phyloP scores from a whole-genome alignment of 2,888 invertebrate genomes.

The Agrotis exclamationis region DNA sequence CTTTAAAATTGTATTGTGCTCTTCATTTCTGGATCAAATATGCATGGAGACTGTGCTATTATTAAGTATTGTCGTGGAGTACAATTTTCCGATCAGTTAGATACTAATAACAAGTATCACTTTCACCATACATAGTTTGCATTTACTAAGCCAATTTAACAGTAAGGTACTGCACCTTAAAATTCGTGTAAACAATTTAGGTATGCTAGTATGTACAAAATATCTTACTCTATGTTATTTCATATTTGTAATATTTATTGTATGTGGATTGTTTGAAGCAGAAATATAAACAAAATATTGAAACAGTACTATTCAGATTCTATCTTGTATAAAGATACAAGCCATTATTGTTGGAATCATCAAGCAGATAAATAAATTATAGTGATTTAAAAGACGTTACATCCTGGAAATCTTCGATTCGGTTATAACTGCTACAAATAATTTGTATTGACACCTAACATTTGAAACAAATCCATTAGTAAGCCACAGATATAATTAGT shows the following conservation, averaged over 20 bases:
- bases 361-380: neutral
- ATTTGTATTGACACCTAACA: conserved; percentile 24
- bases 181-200: no score
- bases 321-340: neutral
- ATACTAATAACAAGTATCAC: neutral
- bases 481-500: conserved; percentile 51
- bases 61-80: no score
- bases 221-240: neutral
- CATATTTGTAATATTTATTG: neutral
- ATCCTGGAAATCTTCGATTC: conserved; percentile 8
- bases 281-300: neutral
- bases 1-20: conserved; percentile 43
- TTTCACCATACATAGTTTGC: neutral
- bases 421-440: conserved; percentile 32
- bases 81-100: neutral
- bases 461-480: conserved; percentile 35
- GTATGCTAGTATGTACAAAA: neutral
- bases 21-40: conserved; percentile 22
- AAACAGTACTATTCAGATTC: neutral
- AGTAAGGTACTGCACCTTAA: no score
- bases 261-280: neutral
- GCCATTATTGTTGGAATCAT: neutral
- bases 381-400: neutral
- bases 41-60: no score
- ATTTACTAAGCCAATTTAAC: no score